Conservation (phyloP, 2,888 invertebrate species). For the Phaedon cochleariae region DNA sequence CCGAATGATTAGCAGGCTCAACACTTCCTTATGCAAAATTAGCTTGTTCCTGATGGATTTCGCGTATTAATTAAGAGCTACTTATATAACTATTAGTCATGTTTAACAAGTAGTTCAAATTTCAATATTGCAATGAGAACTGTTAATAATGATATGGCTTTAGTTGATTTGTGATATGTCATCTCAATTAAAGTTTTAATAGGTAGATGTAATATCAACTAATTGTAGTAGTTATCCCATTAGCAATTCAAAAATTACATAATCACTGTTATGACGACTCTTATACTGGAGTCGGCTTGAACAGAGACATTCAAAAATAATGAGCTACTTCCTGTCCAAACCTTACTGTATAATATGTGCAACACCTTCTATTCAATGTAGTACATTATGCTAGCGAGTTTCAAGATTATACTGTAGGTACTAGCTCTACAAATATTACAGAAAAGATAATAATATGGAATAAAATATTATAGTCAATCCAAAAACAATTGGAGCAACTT, state of each 20-base stretch:
- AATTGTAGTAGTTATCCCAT: background rate
- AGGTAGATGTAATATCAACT: background rate
- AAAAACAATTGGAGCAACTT: too few relatives aligned
- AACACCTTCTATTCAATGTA: too few relatives aligned
- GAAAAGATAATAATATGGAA: too few relatives aligned
- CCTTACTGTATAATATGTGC: too few relatives aligned
- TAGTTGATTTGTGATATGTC: slow-evolving; percentile 22
- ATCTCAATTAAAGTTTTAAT: slow-evolving; percentile 19
- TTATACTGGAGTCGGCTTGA: background rate
- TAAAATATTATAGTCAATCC: too few relatives aligned
- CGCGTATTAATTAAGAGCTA: background rate
- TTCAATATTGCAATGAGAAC: slow-evolving; percentile 18
- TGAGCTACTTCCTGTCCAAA: background rate
- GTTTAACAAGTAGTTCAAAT: slow-evolving; percentile 14
- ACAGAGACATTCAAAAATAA: background rate
- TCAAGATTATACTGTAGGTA: too few relatives aligned
- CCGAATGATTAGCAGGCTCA: background rate
- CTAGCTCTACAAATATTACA: too few relatives aligned
- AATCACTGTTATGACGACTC: background rate
- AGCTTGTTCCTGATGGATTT: background rate
- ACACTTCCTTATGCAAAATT: background rate
- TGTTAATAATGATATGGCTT: slow-evolving; percentile 14
- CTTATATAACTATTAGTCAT: slow-evolving; percentile 16
- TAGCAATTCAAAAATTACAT: background rate
- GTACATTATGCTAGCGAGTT: too few relatives aligned